phyloP scores from a whole-genome alignment of 1,140 invertebrate species.

The Aphelenchoides besseyi region DNA sequence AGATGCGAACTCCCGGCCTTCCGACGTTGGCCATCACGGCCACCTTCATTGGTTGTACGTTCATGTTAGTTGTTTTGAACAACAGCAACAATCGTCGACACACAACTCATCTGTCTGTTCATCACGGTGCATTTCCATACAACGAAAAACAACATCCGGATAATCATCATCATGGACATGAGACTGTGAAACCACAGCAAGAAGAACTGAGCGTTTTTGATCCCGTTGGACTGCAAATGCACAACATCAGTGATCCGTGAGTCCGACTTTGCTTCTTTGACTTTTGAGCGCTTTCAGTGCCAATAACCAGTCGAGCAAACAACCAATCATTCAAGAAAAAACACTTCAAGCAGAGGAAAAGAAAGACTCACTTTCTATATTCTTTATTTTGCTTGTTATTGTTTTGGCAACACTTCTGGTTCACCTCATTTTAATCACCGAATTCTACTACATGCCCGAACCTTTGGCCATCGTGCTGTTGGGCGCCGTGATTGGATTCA shows the following conservation, averaged over 20 bases:
- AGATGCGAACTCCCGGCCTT: background rate
- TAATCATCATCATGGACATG: too few species aligned
- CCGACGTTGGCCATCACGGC: background rate
- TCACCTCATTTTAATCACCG: constrained; percentile 86
- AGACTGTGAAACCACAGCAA: background rate
- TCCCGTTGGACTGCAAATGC: constrained; percentile 4
- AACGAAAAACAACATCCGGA: background rate
- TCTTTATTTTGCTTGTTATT: constrained; percentile 51
- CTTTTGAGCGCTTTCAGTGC: constrained; percentile 8
- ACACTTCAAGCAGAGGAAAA: constrained; percentile 46
- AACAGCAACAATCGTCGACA: background rate
- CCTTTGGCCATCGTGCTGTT: constrained; percentile 94
- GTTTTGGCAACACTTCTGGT: constrained; percentile 87
- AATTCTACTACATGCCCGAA: constrained; percentile 93
- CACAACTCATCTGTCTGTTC: background rate
- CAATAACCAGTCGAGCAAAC: constrained; percentile 28
- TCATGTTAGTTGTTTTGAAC: background rate
- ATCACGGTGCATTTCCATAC: background rate
- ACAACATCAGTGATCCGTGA: constrained; percentile 7
- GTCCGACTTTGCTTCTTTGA: background rate
- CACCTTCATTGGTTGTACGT: background rate
- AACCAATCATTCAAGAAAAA: constrained; percentile 28
- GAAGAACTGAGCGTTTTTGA: background rate
- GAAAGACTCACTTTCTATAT: constrained; percentile 50
- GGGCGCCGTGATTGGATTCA: constrained; percentile 58